Evolutionary conservation across 1,140 invertebrate genomes (phyloP), one percentile per base, ranked within the genome.

Genomic region (Thrips palmi): DNA sequence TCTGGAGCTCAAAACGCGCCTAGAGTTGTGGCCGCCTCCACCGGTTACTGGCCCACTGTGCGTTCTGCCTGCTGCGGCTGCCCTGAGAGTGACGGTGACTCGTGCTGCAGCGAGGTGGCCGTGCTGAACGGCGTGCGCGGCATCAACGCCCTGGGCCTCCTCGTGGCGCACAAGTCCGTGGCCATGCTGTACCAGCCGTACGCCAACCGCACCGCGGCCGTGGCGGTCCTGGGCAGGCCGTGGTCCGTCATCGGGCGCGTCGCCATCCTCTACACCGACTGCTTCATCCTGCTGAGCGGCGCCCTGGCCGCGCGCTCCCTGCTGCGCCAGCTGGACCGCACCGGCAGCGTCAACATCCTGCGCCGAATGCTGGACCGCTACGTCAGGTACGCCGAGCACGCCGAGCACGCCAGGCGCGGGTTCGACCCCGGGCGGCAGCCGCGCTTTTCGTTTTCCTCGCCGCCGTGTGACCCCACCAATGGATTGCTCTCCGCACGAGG

Each of bases 271-370:
- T 73, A 70, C 51, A 71, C 69, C 4, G 73, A 75, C 49, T 60
- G 66, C 30, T 68, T 74, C 53, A 53, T 76, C 8, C 47, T 75
- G 20, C 49, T 74, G 10, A 74, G 71, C 42, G 73, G 72, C 0
- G 58, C 70, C 3, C 49, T 74, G 12, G 62, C 65, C 1, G 64
- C 71, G 4, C 67, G 71, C 44, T 63, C 69, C 21, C 59, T 70
- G 48, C 59, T 64, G 4, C 54, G 51, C 33, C 63, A 67, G 37
- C 53, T 64, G 32, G 52, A 54, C 21, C 49, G 39, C 12, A 62
- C 60, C 5, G 60, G 58, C 4, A 59, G 65, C 39, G 63, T 67
- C 34, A 60, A 62, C 14, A 64, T 68, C 49, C 54, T 67, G 24
- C 62, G 62, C 37, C 64, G 69, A 46, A 56, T 71, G 2, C 49